Base-by-base conservation (phyloP, 2,113 vertebrate species). In the Alectura lathami region DNA sequence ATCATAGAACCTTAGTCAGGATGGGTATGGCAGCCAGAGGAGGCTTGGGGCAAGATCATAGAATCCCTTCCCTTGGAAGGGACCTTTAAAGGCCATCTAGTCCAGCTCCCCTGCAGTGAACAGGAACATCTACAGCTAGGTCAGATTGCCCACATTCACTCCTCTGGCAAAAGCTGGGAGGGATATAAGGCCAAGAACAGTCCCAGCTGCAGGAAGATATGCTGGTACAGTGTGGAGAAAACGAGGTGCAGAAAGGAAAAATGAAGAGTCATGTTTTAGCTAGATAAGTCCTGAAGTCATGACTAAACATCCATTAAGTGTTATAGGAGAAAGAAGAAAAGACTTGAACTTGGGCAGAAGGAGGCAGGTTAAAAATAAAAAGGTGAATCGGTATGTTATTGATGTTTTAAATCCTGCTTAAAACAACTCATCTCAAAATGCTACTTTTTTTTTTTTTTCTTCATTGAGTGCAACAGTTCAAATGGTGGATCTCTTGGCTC, bases 21-120 rank as follows among this genome's bases (percentile, higher is more conserved):
- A 15, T 59, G 17, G 8, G 8, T 40, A 79, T 17, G 29, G 40
- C 30, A 88, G 36, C 36, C 9, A 13, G 13, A 16, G 43, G 20
- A 73, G 3, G 13, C 21, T 29, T 62, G 3, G 30, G 8, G 8
- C 47, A 34, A 7, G 6, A 34, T 1, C 0, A n/a, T n/a, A n/a
- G n/a, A n/a, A n/a, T n/a, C n/a, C n/a, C n/a, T n/a, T n/a, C n/a
- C n/a, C n/a, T n/a, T n/a, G n/a, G n/a, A n/a, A n/a, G n/a, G n/a
- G n/a, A n/a, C n/a, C n/a, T n/a, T n/a, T n/a, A n/a, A n/a, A n/a
- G n/a, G n/a, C n/a, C n/a, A n/a, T n/a, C n/a, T n/a, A n/a, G n/a
- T n/a, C n/a, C n/a, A n/a, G n/a, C n/a, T n/a, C n/a, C n/a, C n/a
- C n/a, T n/a, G n/a, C n/a, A n/a, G n/a, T n/a, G n/a, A n/a, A n/a